Evolutionary conservation across 2,888 invertebrate species (phyloP), one percentile per base, ranked within the genome.

Genomic region (Gortyna flavago): DNA sequence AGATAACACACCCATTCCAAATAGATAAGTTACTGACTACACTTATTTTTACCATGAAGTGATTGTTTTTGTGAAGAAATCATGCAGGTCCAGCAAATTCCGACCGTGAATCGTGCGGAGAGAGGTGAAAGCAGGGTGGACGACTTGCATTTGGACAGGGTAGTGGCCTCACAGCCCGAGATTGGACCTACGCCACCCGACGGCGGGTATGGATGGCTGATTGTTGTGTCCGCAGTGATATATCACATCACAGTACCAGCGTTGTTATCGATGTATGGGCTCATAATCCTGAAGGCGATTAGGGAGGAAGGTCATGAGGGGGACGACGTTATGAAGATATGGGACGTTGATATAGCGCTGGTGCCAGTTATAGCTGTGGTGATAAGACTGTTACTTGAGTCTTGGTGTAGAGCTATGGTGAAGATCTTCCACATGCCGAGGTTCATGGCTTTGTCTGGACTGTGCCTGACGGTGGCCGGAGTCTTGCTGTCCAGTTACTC

Each of bases 161-260:
- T 98, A 8, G 95, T 97, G 75, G 96, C 97, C 67, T 97, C 97
- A 38, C 97, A 97, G 84, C 97, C 97, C 2, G 97, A 98, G 92
- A 95, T 98, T 71, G 97, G 97, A 0, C 97, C 98, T 0, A 97
- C 97, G 25, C 96, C 97, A 69, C 97, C 97, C 3, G 97, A 97
- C 88, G 97, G 97, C 0, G 97, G 97, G 4, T 97, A 97, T 88
- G 97, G 97, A 0, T 98, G 98, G 98, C 89, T 97, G 69, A 97
- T 98, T 85, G 96, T 97, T 72, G 89, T 96, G 61, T 97, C 97
- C 25, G 97, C 97, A 54, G 93, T 97, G 83, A 93, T 97, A 84
- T 97, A 97, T 90, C 97, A 97, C 93, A 96, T 97, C 89, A 94
- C 97, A n/a, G 95, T 97, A 62, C 97, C 97, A 29, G 96, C 97